A percentile compares a stretch with the other conserved stretches of the same genome.
These are phyloP conservation scores for Monochamus saltuarius DNA, from an alignment of 1,140 invertebrate genomes.

Conservation along the genomic window DNA sequence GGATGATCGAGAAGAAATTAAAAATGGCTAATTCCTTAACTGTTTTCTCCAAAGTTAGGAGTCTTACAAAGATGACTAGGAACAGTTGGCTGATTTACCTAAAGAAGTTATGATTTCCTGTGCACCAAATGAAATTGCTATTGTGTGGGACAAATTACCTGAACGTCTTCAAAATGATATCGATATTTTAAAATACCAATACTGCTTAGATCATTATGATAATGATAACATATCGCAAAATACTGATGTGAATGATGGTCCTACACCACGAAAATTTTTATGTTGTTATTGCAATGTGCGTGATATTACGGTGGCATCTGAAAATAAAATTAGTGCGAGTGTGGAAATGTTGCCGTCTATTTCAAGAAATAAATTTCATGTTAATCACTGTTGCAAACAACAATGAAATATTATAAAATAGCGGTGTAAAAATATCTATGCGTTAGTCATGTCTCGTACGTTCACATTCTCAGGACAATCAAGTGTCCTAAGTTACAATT, in stretches of 20 bases:
- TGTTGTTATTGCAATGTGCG: conserved; percentile 2
- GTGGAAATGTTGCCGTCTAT: not conserved
- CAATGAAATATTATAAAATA: too few species aligned
- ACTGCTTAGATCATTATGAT: conserved; percentile 4
- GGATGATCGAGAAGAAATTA: too few species aligned
- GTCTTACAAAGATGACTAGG: too few species aligned
- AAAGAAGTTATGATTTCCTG: too few species aligned
- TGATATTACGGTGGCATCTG: not conserved
- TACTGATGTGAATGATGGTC: conserved; percentile 4
- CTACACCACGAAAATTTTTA: not conserved
- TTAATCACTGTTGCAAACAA: too few species aligned
- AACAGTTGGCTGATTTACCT: too few species aligned
- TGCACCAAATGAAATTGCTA: too few species aligned
- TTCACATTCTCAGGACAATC: conserved; percentile 15
- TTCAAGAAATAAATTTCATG: too few species aligned
- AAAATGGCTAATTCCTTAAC: not conserved
- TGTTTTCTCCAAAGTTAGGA: not conserved
- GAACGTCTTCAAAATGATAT: not conserved
- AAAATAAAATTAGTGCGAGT: not conserved
- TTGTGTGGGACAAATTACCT: not conserved
- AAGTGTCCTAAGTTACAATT: conserved; percentile 1
- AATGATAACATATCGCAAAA: not conserved
- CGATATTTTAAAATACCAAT: not conserved
- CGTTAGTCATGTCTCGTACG: conserved; percentile 22
- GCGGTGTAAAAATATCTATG: too few species aligned